Evolutionary conservation across 2,888 invertebrate genomes (phyloP).

Genomic region (Chymomyza procnemis): DNA sequence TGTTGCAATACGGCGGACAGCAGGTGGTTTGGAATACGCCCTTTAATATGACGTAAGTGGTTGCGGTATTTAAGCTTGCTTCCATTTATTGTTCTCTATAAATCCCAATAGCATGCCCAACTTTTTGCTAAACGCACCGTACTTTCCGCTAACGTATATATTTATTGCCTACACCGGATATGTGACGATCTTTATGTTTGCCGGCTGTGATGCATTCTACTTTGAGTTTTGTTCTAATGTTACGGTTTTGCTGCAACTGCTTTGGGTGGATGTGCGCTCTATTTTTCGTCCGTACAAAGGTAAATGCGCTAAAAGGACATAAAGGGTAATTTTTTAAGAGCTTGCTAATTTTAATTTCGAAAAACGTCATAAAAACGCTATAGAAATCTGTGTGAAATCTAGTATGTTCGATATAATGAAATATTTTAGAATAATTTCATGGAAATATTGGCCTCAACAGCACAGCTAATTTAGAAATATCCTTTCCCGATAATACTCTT

Average conservation of each 20-base stretch:
- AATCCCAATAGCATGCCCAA: constrained; percentile 54
- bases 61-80: background rate
- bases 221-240: constrained; percentile 67
- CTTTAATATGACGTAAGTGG: constrained; percentile 71
- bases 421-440: no score
- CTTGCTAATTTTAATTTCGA: no score
- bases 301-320: background rate
- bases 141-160: constrained; percentile 58
- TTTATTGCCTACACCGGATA: constrained; percentile 69
- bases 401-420: no score
- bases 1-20: constrained; percentile 26
- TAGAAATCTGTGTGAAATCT: no score
- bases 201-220: constrained; percentile 69
- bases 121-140: constrained; percentile 33
- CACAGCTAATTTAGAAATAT: no score
- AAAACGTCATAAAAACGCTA: no score
- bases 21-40: constrained; percentile 57
- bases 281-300: constrained; percentile 44
- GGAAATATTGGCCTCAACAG: no score
- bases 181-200: constrained; percentile 68
- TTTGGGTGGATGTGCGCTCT: constrained; percentile 46
- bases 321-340: no score
- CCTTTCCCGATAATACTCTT: no score
- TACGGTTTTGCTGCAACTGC: constrained; percentile 45
- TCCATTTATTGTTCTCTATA: background rate